These are phyloP conservation scores for Oceanodroma tethys DNA, from an alignment of 2,113 vertebrate species.

Conservation along the genomic window DNA sequence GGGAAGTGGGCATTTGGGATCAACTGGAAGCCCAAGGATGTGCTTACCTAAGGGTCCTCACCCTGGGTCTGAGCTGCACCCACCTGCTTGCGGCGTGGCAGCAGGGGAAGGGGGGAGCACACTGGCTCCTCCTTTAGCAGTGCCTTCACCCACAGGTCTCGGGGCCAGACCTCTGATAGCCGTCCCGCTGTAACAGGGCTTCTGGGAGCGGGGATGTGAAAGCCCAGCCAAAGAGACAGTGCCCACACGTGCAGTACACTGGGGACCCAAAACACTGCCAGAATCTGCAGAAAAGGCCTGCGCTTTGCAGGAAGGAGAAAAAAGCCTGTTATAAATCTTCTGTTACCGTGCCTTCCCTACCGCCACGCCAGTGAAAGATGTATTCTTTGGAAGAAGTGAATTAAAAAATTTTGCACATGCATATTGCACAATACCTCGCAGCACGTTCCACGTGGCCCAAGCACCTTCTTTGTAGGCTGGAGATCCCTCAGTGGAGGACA, in stretches of 20 bases:
- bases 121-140: neutral
- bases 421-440: neutral
- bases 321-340: neutral
- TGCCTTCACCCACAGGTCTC: neutral
- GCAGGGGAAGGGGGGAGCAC: fast-evolving
- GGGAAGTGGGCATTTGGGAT: neutral
- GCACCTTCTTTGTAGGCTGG: neutral
- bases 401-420: neutral
- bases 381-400: neutral
- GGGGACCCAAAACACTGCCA: fast-evolving
- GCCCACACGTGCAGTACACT: fast-evolving
- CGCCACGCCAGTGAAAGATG: neutral
- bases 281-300: neutral
- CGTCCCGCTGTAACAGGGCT: neutral
- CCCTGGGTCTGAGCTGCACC: neutral
- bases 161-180: neutral
- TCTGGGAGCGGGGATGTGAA: neutral
- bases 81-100: neutral
- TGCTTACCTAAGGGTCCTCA: neutral
- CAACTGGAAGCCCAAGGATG: neutral
- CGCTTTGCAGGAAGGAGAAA: neutral
- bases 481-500: neutral
- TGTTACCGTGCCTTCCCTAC: neutral
- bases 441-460: fast-evolving
- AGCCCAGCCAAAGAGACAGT: neutral